These are phyloP conservation scores for Xyliphius kryptos DNA, from an alignment of 2,113 vertebrate species.

Conservation along the genomic window DNA sequence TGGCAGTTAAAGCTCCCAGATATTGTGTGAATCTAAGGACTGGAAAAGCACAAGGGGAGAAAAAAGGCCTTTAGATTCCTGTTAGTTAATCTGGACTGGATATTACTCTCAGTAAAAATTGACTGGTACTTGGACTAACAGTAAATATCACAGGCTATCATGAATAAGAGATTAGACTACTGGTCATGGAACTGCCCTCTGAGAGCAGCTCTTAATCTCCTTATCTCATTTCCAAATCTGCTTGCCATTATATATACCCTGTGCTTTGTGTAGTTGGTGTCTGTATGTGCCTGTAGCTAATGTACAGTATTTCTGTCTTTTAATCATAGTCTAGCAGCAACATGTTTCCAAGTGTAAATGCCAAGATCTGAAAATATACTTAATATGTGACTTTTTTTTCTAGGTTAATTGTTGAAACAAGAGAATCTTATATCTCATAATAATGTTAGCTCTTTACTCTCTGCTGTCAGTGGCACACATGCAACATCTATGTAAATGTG, in stretches of 20 bases:
- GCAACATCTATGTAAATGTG: neutral
- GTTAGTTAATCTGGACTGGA: slow-evolving; percentile 28
- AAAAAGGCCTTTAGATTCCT: slow-evolving; percentile 3
- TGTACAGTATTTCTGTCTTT: neutral
- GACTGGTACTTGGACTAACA: slow-evolving; percentile 17
- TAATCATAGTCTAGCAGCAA: neutral
- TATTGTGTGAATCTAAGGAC: too few relatives aligned
- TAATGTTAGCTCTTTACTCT: slow-evolving; percentile 14
- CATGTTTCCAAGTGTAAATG: neutral
- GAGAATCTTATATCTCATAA: neutral
- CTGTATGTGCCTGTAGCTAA: neutral
- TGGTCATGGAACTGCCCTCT: slow-evolving; percentile 27
- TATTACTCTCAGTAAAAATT: slow-evolving; percentile 26
- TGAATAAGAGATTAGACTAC: slow-evolving; percentile 40
- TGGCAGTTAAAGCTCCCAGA: too few relatives aligned
- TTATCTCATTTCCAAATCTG: slow-evolving; percentile 15
- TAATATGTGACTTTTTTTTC: too few relatives aligned
- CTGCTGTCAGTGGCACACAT: slow-evolving; percentile 5
- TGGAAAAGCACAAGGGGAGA: too few relatives aligned
- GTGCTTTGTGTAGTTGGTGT: too few relatives aligned
- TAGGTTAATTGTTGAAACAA: too few relatives aligned
- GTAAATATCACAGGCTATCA: slow-evolving; percentile 40
- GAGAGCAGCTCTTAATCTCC: slow-evolving; percentile 13
- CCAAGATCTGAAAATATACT: too few relatives aligned
- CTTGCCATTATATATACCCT: too few relatives aligned